These are phyloP conservation scores for Etheostoma nigrum DNA, from an alignment of 2,797 vertebrate genomes.

Conservation along the genomic window DNA sequence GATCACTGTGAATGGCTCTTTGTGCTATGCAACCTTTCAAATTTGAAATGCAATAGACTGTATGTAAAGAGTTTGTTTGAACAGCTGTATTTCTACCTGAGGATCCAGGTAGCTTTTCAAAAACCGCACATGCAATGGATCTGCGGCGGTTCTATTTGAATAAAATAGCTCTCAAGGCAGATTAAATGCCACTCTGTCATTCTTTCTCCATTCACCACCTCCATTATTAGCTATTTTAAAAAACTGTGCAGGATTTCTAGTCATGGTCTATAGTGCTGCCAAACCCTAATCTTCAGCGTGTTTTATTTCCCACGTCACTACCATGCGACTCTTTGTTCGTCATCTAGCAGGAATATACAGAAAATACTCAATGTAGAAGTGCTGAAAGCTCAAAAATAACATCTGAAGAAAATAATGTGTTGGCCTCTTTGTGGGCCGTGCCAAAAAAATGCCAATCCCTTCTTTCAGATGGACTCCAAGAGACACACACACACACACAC, in stretches of 20 bases:
- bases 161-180: slow-evolving; percentile 62
- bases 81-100: slow-evolving; percentile 72
- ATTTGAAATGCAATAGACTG: slow-evolving; percentile 57
- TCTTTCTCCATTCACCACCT: slow-evolving; percentile 70
- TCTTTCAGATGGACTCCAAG: slow-evolving; percentile 45
- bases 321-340: slow-evolving; percentile 62
- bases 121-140: slow-evolving; percentile 53
- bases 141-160: slow-evolving; percentile 62
- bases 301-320: slow-evolving; percentile 73
- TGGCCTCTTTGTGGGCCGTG: slow-evolving; percentile 47
- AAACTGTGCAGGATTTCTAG: slow-evolving; percentile 67
- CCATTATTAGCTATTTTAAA: slow-evolving; percentile 74
- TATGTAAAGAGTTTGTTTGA: slow-evolving; percentile 60
- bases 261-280: slow-evolving; percentile 59
- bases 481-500: slow-evolving; percentile 23
- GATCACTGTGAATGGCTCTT: slow-evolving; percentile 35
- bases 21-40: slow-evolving; percentile 44
- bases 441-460: slow-evolving; percentile 71
- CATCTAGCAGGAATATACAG: slow-evolving; percentile 42
- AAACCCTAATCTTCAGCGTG: slow-evolving; percentile 77
- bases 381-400: slow-evolving; percentile 71
- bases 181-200: slow-evolving; percentile 75
- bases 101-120: slow-evolving; percentile 68
- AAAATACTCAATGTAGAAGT: slow-evolving; percentile 52
- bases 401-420: slow-evolving; percentile 66